A percentile compares a stretch with the other conserved stretches of the same genome.
Evolutionary conservation across 92 coral and sea anemone species (phyloP).

Genomic region (Parazoanthus darwini): DNA sequence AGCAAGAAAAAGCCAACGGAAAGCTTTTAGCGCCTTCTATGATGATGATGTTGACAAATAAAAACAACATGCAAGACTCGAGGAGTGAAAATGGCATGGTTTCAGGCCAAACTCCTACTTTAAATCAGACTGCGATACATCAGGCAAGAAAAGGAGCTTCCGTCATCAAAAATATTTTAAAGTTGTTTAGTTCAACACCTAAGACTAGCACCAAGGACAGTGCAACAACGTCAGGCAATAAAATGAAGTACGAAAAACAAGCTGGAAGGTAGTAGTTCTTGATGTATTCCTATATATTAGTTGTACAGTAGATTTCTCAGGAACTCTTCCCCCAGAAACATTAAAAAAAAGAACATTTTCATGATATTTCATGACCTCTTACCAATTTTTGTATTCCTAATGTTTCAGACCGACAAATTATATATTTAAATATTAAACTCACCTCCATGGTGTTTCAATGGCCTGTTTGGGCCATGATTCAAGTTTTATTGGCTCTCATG

Average conservation of each 20-base stretch:
- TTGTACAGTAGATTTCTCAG: not conserved
- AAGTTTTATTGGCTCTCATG: too few species aligned
- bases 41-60: not conserved
- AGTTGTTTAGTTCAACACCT: not conserved
- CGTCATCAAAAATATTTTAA: conserved; percentile 1
- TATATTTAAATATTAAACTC: too few species aligned
- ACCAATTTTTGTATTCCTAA: too few species aligned
- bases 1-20: not conserved
- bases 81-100: not conserved
- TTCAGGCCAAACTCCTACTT: not conserved
- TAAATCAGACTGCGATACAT: not conserved
- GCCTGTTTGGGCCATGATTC: too few species aligned
- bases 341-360: too few species aligned
- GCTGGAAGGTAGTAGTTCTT: not conserved
- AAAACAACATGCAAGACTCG: not conserved
- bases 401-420: too few species aligned
- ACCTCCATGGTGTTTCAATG: too few species aligned
- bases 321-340: too few species aligned
- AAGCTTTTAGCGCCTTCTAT: not conserved
- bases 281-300: not conserved
- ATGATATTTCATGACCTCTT: too few species aligned
- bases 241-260: not conserved
- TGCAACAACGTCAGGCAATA: not conserved
- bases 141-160: not conserved
- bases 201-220: not conserved